A percentile compares a stretch with the other conserved stretches of the same genome.
phyloP scores from a whole-genome alignment of 2,113 vertebrate species.

The Phasianus colchicus region DNA sequence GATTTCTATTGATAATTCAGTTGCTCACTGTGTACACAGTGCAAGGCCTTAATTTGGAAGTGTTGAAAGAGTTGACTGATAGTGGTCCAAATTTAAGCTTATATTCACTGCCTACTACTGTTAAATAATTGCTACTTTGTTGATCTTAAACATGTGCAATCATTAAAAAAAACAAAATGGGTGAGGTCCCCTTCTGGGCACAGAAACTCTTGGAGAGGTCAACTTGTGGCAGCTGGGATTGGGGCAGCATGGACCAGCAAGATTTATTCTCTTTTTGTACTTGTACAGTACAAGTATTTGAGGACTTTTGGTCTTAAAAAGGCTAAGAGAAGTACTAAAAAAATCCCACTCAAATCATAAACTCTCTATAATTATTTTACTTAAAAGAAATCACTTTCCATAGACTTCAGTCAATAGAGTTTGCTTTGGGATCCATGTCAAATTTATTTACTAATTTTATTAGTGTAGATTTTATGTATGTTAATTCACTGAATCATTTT shows the following conservation, averaged over 20 bases:
- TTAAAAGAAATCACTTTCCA: not conserved
- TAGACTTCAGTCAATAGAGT: not conserved
- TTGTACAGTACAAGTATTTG: not conserved
- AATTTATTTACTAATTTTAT: not conserved
- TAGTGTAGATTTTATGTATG: not conserved
- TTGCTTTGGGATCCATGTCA: not conserved
- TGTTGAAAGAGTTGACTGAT: not conserved
- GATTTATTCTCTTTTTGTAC: not conserved
- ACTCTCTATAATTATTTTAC: not conserved
- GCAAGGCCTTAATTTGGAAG: too few relatives aligned
- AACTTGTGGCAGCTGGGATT: not conserved
- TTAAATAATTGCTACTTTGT: not conserved
- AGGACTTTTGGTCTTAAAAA: not conserved
- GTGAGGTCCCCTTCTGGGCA: not conserved
- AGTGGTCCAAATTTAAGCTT: not conserved
- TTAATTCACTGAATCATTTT: not conserved
- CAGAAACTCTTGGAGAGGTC: not conserved
- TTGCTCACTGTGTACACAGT: accelerated
- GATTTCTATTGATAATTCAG: not conserved
- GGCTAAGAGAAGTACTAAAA: not conserved
- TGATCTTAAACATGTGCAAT: not conserved
- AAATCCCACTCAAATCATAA: not conserved
- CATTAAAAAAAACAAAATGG: not conserved
- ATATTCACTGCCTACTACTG: not conserved
- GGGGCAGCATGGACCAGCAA: not conserved